Evolutionary conservation across 2,888 invertebrate species (phyloP), one percentile per base, ranked within the genome.

Genomic region (Sturmia bella): DNA sequence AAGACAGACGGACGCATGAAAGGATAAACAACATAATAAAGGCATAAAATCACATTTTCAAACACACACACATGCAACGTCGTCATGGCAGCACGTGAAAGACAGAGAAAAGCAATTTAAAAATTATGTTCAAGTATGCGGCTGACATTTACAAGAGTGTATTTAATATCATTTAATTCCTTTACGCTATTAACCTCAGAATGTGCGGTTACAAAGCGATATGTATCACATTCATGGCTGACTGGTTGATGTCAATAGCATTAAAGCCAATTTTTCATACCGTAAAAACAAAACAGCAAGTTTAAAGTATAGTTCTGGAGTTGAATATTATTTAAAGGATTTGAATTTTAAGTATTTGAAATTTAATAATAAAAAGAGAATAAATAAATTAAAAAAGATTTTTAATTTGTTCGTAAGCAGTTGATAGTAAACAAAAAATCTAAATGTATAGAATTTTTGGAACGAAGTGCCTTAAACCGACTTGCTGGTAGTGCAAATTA

Each of bases 151-250:
- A 43, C 70, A 64, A 57, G 70, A 72, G 77, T 64, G 50, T 70
- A 70, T 72, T 78, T 78, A 64, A 72, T 72, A 50, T 24, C 50
- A 64, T 57, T 70, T 78, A 72, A 78, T 64, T 72, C 72, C 64
- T 78, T 57, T 56, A 57, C n/a, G 57, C 21, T 57, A 78, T 78
- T 78, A 78, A 78, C 70, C 50, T 64, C 50, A 64, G 39, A 52
- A 64, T 48, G 13, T 50, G 50, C 13, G 57, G 41, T 48, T 64
- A n/a, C 19, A 43, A 56, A 17, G 45, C 45, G 39, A 39, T 32
- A 45, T 66, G 27, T 52, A 41, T 43, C 52, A 21, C 37, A 15
- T 17, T 17, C 9, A 41, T 27, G 43, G 12, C 32, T 21, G 48
- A 15, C 0, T 45, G 19, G 50, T 50, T 13, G 39, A 56, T 50